phyloP scores from a whole-genome alignment of 2,888 invertebrate species.

The Linyphia triangularis region DNA sequence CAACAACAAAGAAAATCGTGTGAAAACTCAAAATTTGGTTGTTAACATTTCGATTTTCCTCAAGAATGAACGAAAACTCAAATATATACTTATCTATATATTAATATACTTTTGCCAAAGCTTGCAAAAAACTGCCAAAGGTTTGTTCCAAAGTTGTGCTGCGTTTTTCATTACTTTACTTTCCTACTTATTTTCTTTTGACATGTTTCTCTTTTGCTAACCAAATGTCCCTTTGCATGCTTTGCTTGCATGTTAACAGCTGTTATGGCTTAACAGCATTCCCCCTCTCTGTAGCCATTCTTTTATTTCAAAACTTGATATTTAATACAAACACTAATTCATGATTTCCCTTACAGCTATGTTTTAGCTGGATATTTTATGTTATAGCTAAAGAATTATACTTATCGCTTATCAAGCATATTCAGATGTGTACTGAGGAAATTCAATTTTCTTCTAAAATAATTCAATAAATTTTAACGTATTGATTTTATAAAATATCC shows the following conservation, averaged over 20 bases:
- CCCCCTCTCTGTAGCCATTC: conserved; percentile 7
- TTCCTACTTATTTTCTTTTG: conserved; percentile 72
- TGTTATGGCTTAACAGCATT: not conserved
- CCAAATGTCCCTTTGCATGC: conserved; percentile 55
- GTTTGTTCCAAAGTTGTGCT: not conserved
- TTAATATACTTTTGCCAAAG: too few relatives aligned
- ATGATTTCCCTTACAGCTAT: conserved; percentile 42
- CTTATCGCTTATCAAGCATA: not conserved
- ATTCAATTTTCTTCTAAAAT: too few relatives aligned
- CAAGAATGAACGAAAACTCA: too few relatives aligned
- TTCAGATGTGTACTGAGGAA: too few relatives aligned
- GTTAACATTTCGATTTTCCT: too few relatives aligned
- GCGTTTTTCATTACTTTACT: conserved; percentile 48
- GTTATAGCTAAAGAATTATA: not conserved
- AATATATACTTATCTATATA: too few relatives aligned
- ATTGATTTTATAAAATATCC: not conserved
- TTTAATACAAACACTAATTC: conserved; percentile 10
- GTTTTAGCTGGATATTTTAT: conserved; percentile 31
- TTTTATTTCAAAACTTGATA: not conserved
- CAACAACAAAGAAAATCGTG: too few relatives aligned
- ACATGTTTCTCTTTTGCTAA: conserved; percentile 31
- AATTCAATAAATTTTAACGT: not conserved
- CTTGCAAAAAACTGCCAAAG: too few relatives aligned
- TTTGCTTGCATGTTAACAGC: conserved; percentile 52
- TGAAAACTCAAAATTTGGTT: too few relatives aligned